Conservation (phyloP, 1,140 invertebrate genomes). For the Nixonia krombeini region DNA sequence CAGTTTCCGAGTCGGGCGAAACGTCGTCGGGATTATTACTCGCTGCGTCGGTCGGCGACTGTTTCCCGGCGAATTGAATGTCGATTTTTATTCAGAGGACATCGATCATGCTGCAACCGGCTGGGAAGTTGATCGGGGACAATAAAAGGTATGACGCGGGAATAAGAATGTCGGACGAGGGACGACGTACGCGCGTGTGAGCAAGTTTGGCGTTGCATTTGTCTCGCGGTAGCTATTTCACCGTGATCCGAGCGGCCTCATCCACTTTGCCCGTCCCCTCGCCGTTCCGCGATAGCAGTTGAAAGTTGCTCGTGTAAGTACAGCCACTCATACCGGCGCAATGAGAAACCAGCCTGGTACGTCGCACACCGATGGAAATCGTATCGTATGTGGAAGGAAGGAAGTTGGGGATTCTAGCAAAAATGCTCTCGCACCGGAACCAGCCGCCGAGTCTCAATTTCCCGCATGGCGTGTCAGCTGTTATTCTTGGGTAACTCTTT, state of each 20-base stretch:
- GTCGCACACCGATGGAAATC: conserved; percentile 28
- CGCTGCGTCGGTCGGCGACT: too few species aligned
- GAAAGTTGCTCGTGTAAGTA: conserved; percentile 9
- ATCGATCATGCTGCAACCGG: too few species aligned
- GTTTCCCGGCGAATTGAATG: too few species aligned
- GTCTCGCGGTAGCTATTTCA: conserved; percentile 1
- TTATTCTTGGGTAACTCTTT: conserved; percentile 44
- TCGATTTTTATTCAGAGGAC: too few species aligned
- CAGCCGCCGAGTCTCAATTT: conserved; percentile 39
- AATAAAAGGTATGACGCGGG: too few species aligned
- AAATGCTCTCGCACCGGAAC: conserved; percentile 37
- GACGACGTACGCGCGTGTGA: conserved; percentile 9
- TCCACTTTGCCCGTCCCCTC: neutral
- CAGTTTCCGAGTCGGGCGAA: too few species aligned
- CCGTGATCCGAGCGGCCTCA: neutral
- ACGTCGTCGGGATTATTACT: too few species aligned
- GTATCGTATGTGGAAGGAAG: conserved; percentile 20
- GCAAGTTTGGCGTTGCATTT: conserved; percentile 17
- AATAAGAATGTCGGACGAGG: conserved; percentile 12
- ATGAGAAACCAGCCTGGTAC: conserved; percentile 19
- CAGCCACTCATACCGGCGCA: conserved; percentile 19
- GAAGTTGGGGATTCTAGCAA: conserved; percentile 22
- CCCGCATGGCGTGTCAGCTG: conserved; percentile 43
- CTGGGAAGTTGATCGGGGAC: too few species aligned
- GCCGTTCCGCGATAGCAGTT: conserved; percentile 13